Evolutionary conservation across 2,888 invertebrate species (phyloP), one percentile per base, ranked within the genome.

Genomic region (Sesia bembeciformis): DNA sequence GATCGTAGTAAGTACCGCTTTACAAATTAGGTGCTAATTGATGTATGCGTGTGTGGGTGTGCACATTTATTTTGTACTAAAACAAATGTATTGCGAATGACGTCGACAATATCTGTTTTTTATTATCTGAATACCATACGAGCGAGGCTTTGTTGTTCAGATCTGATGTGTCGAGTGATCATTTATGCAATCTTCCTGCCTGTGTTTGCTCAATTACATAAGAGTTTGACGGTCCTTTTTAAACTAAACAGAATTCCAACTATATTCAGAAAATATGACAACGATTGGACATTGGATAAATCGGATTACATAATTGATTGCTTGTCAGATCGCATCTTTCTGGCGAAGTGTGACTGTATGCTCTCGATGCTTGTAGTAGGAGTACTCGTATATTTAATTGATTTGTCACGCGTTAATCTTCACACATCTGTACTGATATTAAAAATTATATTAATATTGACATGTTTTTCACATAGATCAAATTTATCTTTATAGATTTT

Each of bases 21-120:
- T 77, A 78, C 72, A 73, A 78, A 75, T 83, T 88, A 87, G 87
- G 88, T 87, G 88, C 88, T 88, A 87, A 81, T 74, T 78, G 74
- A 74, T 67, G 79, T 83, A 80, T 81, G 79, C 76, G 76, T 73
- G 67, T 78, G 62, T 62, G 69, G 78, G 77, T 78, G 80, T 81
- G 82, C 81, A 77, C 76, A 79, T 74, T 79, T 60, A 64, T 81
- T 81, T 76, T 73, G 69, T 76, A 80, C 70, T 72, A 74, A 66
- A 65, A 64, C 66, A 72, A 72, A 66, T 69, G 65, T 67, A 77
- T 79, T 84, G 83, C 83, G 76, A 72, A 77, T 84, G 85, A 86
- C 85, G 70, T 84, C 75, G 86, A 87, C 85, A 85, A 87, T 87
- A 85, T 84, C 69, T 76, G 72, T 77, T 79, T 74, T 69, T 69